Evolutionary conservation across 2,113 vertebrate genomes (phyloP).

Genomic region (Marmota monax): DNA sequence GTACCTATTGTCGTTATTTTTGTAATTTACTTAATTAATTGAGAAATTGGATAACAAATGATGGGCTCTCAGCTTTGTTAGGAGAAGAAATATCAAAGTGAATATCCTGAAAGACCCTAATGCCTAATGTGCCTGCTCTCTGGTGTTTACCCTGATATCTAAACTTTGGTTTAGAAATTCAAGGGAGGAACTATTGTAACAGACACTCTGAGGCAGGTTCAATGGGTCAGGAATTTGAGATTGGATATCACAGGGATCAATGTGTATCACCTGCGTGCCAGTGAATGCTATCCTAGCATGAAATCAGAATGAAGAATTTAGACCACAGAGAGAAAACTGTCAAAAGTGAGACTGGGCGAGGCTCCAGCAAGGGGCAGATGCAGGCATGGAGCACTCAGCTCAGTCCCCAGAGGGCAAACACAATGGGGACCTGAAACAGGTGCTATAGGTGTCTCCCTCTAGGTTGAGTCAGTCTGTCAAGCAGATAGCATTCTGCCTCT

Average conservation of each 20-base stretch:
- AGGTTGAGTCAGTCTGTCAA: conserved; percentile 40
- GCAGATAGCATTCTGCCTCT: conserved; percentile 6
- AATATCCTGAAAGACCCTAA: conserved; percentile 34
- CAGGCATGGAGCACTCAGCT: neutral
- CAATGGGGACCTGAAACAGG: conserved; percentile 81
- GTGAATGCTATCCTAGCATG: neutral
- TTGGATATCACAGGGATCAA: neutral
- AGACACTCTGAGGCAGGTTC: conserved; percentile 62
- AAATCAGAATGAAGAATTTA: conserved; percentile 63
- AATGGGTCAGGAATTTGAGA: conserved; percentile 63
- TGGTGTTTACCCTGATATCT: conserved; percentile 69
- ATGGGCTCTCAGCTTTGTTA: conserved; percentile 59
- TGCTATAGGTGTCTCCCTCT: conserved; percentile 64
- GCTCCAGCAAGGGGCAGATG: conserved; percentile 13
- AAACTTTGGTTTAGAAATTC: conserved; percentile 84
- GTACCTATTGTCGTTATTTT: conserved; percentile 63
- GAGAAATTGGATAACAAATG: conserved; percentile 63
- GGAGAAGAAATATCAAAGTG: conserved; percentile 19
- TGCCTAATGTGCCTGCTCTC: conserved; percentile 53
- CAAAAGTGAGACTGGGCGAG: conserved; percentile 71
- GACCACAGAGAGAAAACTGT: conserved; percentile 66
- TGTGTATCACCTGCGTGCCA: conserved; percentile 58
- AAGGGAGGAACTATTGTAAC: conserved; percentile 64
- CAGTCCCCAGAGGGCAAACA: conserved; percentile 60
- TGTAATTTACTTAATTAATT: conserved; percentile 65